Evolutionary conservation across 2,888 invertebrate species (phyloP).

Genomic region (Pammene aurita): DNA sequence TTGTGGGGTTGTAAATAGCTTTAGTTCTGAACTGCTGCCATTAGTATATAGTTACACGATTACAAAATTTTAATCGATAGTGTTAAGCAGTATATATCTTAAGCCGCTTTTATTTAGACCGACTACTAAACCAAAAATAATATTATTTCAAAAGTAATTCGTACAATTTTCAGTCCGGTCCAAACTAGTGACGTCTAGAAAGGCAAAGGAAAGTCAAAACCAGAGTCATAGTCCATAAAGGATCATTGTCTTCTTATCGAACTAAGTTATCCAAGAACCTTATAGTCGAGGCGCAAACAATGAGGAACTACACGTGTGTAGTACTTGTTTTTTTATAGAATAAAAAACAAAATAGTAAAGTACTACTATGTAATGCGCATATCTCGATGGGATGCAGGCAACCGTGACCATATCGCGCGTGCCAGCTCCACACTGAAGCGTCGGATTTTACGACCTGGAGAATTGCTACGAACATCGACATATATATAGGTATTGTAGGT

Average conservation of each 20-base stretch:
- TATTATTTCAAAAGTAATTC: no score
- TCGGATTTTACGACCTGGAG: not conserved
- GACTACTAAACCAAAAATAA: no score
- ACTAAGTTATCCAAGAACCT: not conserved
- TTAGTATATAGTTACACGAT: no score
- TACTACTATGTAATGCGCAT: slow-evolving; percentile 24
- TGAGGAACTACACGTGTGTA: slow-evolving; percentile 10
- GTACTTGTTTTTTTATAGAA: slow-evolving; percentile 1
- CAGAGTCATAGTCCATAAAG: not conserved
- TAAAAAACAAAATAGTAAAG: slow-evolving; percentile 29
- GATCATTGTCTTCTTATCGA: not conserved
- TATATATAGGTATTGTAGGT: not conserved
- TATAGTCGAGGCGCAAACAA: slow-evolving; percentile 3
- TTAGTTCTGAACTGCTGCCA: no score
- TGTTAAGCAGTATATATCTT: no score
- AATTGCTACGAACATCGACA: not conserved
- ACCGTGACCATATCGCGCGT: slow-evolving; percentile 20
- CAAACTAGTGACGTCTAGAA: not conserved
- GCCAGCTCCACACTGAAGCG: slow-evolving; percentile 14
- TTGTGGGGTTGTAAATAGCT: no score
- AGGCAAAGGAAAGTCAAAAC: not conserved
- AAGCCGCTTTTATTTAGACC: no score
- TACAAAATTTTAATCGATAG: no score
- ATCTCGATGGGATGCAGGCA: slow-evolving; percentile 27
- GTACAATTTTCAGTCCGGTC: no score